phyloP scores from a whole-genome alignment of 2,113 vertebrate species.

The Pteruthius melanotis region DNA sequence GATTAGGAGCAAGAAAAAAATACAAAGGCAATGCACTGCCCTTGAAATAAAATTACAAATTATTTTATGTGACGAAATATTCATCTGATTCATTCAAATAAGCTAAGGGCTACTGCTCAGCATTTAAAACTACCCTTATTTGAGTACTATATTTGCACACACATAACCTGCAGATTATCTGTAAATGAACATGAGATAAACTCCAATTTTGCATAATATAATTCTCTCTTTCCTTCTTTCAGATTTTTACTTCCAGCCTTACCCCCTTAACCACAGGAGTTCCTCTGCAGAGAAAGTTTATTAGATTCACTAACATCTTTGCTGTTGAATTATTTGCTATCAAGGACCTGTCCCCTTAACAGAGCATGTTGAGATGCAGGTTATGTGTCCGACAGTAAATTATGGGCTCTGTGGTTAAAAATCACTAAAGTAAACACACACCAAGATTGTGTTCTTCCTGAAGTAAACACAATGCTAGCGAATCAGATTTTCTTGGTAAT shows the following conservation, averaged over 20 bases:
- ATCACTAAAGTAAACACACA: not conserved
- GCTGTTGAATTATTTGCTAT: not conserved
- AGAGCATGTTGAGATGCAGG: not conserved
- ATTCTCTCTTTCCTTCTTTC: not conserved
- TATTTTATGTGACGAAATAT: not conserved
- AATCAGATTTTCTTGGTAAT: not conserved
- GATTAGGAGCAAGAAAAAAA: not conserved
- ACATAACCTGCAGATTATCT: not conserved
- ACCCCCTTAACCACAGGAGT: not conserved
- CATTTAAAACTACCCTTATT: not conserved
- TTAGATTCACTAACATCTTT: not conserved
- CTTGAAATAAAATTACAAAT: not conserved
- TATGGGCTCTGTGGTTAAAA: not conserved
- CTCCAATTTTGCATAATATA: not conserved
- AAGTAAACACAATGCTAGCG: slow-evolving; percentile 3
- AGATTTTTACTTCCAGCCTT: not conserved
- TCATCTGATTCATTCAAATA: not conserved
- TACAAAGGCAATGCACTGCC: not conserved
- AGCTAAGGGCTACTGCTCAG: not conserved
- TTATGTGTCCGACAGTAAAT: not conserved
- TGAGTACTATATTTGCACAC: not conserved
- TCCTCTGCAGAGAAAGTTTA: not conserved
- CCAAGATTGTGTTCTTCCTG: not conserved
- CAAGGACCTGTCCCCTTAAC: not conserved
- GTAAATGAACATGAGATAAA: not conserved